Conservation (phyloP, 2,797 vertebrate species). For the Phataginus tetradactyla region DNA sequence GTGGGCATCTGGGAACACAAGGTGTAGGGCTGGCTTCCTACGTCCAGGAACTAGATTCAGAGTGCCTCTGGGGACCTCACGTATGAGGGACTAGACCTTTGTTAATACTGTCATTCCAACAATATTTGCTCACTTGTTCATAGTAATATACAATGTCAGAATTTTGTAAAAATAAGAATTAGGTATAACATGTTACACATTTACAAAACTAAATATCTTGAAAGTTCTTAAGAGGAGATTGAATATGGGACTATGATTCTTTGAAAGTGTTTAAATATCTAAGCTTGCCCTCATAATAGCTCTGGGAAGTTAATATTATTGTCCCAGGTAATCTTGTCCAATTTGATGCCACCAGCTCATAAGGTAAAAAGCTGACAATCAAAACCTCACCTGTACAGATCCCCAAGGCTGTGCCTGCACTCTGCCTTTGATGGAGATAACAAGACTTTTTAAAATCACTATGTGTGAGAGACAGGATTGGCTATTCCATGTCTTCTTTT, state of each 20-base stretch:
- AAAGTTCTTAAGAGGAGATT: background rate
- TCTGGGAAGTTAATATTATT: background rate
- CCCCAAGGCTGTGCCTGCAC: background rate
- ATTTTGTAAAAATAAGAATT: background rate
- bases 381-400: background rate
- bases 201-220: background rate
- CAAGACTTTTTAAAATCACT: background rate
- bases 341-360: background rate
- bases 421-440: background rate
- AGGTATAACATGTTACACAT: background rate
- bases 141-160: background rate
- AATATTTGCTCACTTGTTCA: background rate
- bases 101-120: background rate
- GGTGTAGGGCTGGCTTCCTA: background rate
- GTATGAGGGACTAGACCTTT: background rate
- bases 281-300: background rate
- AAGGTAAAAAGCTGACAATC: background rate
- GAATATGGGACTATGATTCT: background rate
- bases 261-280: background rate
- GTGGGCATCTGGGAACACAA: background rate
- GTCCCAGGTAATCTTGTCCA: background rate
- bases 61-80: background rate
- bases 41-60: background rate
- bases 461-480: background rate
- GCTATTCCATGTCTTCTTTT: background rate